Base-by-base conservation (phyloP, 2,888 invertebrate genomes). In the Frankliniella intonsa region DNA sequence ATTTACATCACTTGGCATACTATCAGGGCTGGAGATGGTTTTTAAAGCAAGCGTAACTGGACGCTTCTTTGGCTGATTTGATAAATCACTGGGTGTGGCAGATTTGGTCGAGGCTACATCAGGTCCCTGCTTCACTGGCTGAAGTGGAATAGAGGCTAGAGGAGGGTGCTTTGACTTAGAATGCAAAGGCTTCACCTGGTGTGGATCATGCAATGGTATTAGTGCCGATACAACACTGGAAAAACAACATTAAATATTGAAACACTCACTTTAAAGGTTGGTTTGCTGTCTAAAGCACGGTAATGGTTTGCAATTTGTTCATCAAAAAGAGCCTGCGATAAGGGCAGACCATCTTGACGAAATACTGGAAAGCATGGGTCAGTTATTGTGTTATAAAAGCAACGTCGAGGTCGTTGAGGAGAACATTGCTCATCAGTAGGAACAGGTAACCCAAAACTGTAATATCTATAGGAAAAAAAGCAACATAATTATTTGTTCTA, bases 311-410 rank as follows among this genome's bases (percentile, higher is more conserved):
- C 91, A 81, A 94, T 88, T 85, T 93, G 92, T 85, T 93, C 91
- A 85, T 93, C 92, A 87, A 93, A 94, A 0, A 95, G 88, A 10
- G 91, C 92, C 84, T 92, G 92, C 0, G 95, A 95, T 83, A 93
- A 92, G 9, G 93, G 92, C 81, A 92, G 90, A 0, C 95, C 95
- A 84, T 94, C 93, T 83, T 90, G 90, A 86, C 93, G 92, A 85
- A 94, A 94, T 38, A 94, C 91, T 0, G 95, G 95, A 89, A 92
- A 94, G 83, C 90, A 90, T 1, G 95, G 95, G 87, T 95, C 95
- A 80, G 93, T 92, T 82, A 95, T 94, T 0, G 95, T 94, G 86
- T 92, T 91, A 50, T 91, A 92, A 82, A 90, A 90, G 65, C 69
- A 76, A 76, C 69, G 69, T n/a, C 69, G 69, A 2, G 69, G 69